Evolutionary conservation across 2,797 vertebrate species (phyloP), one percentile per base, ranked within the genome.

Genomic region (Percopsis omiscomaycus): DNA sequence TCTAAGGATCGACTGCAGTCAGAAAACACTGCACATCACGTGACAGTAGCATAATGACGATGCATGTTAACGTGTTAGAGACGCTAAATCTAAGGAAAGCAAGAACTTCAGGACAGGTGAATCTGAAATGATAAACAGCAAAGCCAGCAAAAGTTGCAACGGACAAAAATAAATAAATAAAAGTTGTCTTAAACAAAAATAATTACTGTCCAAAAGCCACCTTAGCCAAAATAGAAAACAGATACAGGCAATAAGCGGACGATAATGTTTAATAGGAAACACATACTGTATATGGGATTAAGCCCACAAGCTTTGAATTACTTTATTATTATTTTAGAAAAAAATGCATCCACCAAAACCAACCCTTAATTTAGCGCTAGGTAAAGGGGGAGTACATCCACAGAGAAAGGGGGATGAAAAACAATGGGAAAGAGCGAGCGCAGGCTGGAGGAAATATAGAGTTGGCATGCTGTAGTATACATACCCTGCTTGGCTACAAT

Each of bases 401-500:
- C 63, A 82, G 77, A 52, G 54, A 55, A 60, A 68, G 70, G 66
- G 84, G 74, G 78, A 63, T 73, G 80, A 66, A 55, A 75, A 75
- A 81, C 63, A 42, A 83, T 71, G 58, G 71, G 64, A 82, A 73
- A 69, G 75, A 83, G 78, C 78, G 80, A 85, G 84, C 68, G 82
- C 79, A 88, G 78, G 78, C 64, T 71, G 77, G 76, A 82, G 73
- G 69, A 50, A 80, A 52, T 77, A 72, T 70, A 79, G 69, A 68
- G 74, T 88, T 77, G 70, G 85, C 92, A 94, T 94, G 92, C 93
- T 88, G 90, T 85, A 71, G 89, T 75, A 96, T 96, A 98, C 96
- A 92, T 98, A 99, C 98, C 98, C 97, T 88, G 92, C 86, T 90
- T 96, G 95, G 92, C 94, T 94, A 94, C 94, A 95, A 96, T 98